Evolutionary conservation across 2,888 invertebrate species (phyloP).

Genomic region (Machimus rusticus): DNA sequence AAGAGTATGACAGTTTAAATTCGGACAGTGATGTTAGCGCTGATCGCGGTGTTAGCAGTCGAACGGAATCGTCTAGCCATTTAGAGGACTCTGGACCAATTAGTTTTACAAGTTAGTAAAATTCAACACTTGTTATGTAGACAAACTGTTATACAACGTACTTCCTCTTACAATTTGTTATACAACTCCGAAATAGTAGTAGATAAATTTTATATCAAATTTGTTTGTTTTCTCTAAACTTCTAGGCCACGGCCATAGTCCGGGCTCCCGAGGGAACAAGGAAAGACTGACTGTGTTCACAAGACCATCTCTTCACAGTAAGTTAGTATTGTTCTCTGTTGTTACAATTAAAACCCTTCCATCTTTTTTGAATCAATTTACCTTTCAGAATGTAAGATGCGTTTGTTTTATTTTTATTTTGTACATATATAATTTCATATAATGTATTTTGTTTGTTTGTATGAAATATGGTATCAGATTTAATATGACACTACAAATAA

Average conservation of each 20-base stretch:
- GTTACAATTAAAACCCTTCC: neutral
- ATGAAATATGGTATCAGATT: neutral
- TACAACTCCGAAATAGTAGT: too few species aligned
- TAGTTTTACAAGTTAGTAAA: constrained; percentile 50
- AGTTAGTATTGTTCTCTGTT: constrained; percentile 66
- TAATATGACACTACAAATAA: neutral
- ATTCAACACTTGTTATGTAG: neutral
- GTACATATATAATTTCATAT: neutral
- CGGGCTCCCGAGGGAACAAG: constrained; percentile 59
- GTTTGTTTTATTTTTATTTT: neutral
- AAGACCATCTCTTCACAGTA: constrained; percentile 67
- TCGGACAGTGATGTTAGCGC: constrained; percentile 66
- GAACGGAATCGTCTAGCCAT: constrained; percentile 64
- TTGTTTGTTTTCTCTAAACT: neutral
- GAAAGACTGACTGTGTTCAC: constrained; percentile 65
- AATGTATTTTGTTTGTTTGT: neutral
- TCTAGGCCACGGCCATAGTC: constrained; percentile 59
- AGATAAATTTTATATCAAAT: too few species aligned
- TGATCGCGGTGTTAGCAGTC: constrained; percentile 63
- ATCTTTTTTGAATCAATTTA: neutral
- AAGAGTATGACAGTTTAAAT: constrained; percentile 67
- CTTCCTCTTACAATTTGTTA: too few species aligned
- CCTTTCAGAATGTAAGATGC: neutral
- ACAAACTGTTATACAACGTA: constrained; percentile 12
- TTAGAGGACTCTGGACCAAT: constrained; percentile 63